A percentile compares a stretch with the other conserved stretches of the same genome.
These are phyloP conservation scores for Solea senegalensis DNA, from an alignment of 2,113 vertebrate species.

Conservation along the genomic window DNA sequence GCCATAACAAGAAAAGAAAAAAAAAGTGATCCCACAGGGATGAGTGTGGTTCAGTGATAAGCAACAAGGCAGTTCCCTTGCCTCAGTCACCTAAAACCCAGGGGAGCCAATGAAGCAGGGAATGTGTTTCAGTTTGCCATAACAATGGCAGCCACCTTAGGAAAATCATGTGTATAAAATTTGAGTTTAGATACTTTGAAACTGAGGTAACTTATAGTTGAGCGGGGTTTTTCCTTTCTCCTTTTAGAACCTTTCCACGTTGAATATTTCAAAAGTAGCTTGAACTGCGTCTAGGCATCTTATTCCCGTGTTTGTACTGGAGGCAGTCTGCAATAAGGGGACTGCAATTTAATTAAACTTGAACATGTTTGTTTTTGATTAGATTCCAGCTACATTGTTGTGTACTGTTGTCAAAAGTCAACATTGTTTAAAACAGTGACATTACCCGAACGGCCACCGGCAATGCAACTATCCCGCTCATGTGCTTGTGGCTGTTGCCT, in stretches of 20 bases:
- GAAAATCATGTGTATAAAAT: not conserved
- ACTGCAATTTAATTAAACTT: slow-evolving; percentile 62
- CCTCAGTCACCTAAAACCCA: slow-evolving; percentile 18
- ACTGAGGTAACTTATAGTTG: slow-evolving; percentile 13
- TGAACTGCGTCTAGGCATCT: slow-evolving; percentile 30
- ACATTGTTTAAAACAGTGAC: slow-evolving; percentile 55
- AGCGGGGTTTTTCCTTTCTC: not conserved
- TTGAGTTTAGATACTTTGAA: slow-evolving; percentile 11
- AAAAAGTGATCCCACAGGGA: slow-evolving; percentile 6
- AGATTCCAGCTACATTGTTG: slow-evolving; percentile 54
- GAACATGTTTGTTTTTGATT: slow-evolving; percentile 61
- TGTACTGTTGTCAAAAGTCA: slow-evolving; percentile 47
- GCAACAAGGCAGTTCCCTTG: slow-evolving; percentile 15
- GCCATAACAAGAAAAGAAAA: slow-evolving; percentile 13
- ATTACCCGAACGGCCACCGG: slow-evolving; percentile 50
- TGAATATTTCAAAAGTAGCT: slow-evolving; percentile 28
- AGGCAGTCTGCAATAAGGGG: slow-evolving; percentile 45
- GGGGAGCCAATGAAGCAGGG: slow-evolving; percentile 21
- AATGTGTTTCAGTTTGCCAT: slow-evolving; percentile 37
- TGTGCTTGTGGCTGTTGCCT: slow-evolving; percentile 37
- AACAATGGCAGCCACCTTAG: slow-evolving; percentile 12
- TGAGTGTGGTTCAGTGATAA: slow-evolving; percentile 34
- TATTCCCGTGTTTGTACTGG: slow-evolving; percentile 56
- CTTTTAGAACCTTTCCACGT: slow-evolving; percentile 44
- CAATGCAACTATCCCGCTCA: slow-evolving; percentile 31